Base-by-base conservation (phyloP, 2,113 vertebrate species). In the Pardalotus punctatus region DNA sequence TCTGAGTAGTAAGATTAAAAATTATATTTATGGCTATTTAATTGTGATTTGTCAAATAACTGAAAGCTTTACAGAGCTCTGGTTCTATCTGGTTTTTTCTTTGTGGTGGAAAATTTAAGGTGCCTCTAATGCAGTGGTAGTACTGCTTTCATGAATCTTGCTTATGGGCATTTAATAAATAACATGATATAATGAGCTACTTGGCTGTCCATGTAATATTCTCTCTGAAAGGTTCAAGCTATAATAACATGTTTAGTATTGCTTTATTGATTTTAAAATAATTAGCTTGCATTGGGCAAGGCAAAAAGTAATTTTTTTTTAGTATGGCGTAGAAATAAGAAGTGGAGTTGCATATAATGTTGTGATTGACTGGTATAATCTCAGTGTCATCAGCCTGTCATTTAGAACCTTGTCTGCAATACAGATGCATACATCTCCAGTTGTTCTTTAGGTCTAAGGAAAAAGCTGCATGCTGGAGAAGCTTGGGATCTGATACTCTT, bases 171-270 rank as follows among this genome's bases (percentile, higher is more conserved):
- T 91, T 89, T 94, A 91, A 83, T 90, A 58, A 92, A 45, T 67
- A 79, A 72, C n/a, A 48, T 72, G 35, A 56, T 45, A 31, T 62
- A 87, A 84, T 88, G 81, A 93, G 73, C 72, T 92, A 88, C 71
- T 74, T 82, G 53, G 43, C 86, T 84, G 43, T 81, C 67, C 45
- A 28, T 42, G 31, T 56, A 81, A 81, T 93, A 93, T 47, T 96
- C 89, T 96, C 51, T 96, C 86, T 89, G 38, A 96, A 94, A 96
- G 60, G 70, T 42, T 81, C 35, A 66, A 81, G 24, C 42, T 83
- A 3, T 58, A 86, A 40, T 24, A 88, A 83, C 21, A 25, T 65
- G 20, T 38, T 89, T 33, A 48, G 33, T 77, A 33, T 54, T 45
- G 38, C 31, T 83, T 73, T 81, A 83, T 47, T 66, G 38, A 54